Evolutionary conservation across 1,140 invertebrate species (phyloP).

Genomic region (Neoseiulus cucumeris): DNA sequence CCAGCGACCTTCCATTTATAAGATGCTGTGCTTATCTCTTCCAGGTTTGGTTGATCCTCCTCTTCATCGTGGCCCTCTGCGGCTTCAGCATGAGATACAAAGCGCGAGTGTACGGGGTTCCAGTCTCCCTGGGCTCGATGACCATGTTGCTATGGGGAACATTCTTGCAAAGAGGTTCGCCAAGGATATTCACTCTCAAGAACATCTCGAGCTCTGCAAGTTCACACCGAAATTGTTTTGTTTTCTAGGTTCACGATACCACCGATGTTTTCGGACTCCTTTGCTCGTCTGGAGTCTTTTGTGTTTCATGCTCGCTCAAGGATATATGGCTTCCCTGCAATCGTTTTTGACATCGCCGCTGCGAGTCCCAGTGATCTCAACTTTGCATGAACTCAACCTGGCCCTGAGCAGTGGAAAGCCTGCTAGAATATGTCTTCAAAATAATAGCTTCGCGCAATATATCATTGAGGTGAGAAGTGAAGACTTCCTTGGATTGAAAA

Average conservation of each 20-base stretch:
- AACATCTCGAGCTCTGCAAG: neutral
- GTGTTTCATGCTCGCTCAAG: neutral
- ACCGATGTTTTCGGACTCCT: neutral
- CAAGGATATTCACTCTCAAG: neutral
- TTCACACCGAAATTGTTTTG: neutral
- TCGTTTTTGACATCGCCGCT: neutral
- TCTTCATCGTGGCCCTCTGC: too few species aligned
- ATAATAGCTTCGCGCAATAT: neutral
- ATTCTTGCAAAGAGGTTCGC: neutral
- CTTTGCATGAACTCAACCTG: neutral
- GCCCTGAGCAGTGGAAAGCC: neutral
- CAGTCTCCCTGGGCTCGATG: neutral
- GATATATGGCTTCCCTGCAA: neutral
- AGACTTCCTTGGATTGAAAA: neutral
- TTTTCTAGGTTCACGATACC: neutral
- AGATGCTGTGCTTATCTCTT: neutral
- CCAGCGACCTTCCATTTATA: neutral
- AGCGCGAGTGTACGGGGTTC: neutral
- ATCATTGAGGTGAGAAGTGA: neutral
- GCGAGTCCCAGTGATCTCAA: neutral
- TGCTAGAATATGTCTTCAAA: neutral
- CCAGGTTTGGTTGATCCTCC: neutral
- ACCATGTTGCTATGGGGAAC: neutral
- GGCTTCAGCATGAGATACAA: neutral
- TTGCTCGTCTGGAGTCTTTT: neutral